A percentile compares a stretch with the other conserved stretches of the same genome.
Conservation (phyloP, 2,113 vertebrate genomes). For the Labeo rohita region DNA sequence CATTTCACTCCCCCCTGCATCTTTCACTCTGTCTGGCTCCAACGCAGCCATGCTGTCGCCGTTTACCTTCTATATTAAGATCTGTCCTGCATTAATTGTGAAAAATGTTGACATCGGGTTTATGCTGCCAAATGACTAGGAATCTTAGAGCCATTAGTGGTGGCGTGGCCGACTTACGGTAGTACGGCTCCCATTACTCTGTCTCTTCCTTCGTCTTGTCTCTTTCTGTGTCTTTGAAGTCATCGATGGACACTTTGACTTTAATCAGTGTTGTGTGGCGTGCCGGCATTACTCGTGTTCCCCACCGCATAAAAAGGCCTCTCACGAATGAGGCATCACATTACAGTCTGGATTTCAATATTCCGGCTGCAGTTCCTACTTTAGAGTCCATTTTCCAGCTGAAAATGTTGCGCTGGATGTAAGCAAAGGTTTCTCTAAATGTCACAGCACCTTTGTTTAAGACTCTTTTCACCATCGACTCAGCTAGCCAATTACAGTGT, state of each 20-base stretch:
- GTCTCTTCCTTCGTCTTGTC: background rate
- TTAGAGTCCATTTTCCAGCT: conserved; percentile 38
- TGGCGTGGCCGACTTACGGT: background rate
- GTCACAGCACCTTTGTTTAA: conserved; percentile 26
- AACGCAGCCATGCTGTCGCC: background rate
- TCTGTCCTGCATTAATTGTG: conserved; percentile 19
- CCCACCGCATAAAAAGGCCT: background rate
- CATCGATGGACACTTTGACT: conserved; percentile 39
- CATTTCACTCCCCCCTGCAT: conserved; percentile 25
- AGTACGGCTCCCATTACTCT: background rate
- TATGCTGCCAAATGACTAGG: background rate
- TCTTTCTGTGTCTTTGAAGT: conserved; percentile 17
- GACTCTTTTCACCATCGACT: background rate
- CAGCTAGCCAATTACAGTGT: conserved; percentile 8
- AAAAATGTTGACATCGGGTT: background rate
- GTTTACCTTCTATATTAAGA: conserved; percentile 36
- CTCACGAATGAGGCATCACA: conserved; percentile 21
- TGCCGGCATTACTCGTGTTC: conserved; percentile 7
- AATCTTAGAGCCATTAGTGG: conserved; percentile 15
- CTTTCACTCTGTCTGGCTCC: conserved; percentile 23
- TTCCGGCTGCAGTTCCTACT: background rate
- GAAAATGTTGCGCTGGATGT: background rate
- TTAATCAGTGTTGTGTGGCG: conserved; percentile 32
- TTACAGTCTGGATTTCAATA: conserved; percentile 27
- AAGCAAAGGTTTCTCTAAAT: conserved; percentile 32